Evolutionary conservation across 1,140 invertebrate genomes (phyloP), one percentile per base, ranked within the genome.

Genomic region (Trichonephila clavipes): DNA sequence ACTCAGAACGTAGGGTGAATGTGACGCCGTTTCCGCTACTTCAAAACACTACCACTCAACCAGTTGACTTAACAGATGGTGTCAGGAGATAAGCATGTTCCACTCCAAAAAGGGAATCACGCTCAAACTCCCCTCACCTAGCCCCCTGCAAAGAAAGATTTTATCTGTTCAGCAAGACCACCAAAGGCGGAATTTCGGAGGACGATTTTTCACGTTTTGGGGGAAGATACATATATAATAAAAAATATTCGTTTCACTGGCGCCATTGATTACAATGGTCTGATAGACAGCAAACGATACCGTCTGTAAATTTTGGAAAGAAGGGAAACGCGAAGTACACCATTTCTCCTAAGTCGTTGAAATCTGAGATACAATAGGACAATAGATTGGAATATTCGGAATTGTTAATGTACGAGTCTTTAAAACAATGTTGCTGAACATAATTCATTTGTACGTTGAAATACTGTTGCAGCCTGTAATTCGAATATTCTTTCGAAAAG

Each of bases 1-100:
- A 3, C 72, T 34, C 72, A 34, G 28, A 77, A 85, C 18, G n/a
- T 19, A 12, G 40, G 51, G 40, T 51, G 40, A 83, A 34, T 61
- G 28, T 28, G 83, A 28, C 83, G 58, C 28, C 40, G 82, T 85
- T 59, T 85, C 51, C 83, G 24, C 21, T 19, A n/a, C 44, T 58
- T 14, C 10, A 85, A 85, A 51, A 59, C 28, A 58, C n/a, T 14
- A 59, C 51, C 83, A 85, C 83, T 85, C 83, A 61, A 85, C 83
- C 83, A 85, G 24, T 34, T 59, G 83, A 77, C 72, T 77, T 77
- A 77, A 34, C 72, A 77, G 83, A 85, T 85, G 83, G 83, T 85
- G 83, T 85, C 83, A 85, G 83, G 59, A 16, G 83, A 85, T 85
- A 59, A 85, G 6, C 8, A 59, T 44, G 51, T 85, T 85, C 58